These are phyloP conservation scores for Dichetophora obliterata DNA, from an alignment of 2,888 invertebrate species.

Conservation along the genomic window DNA sequence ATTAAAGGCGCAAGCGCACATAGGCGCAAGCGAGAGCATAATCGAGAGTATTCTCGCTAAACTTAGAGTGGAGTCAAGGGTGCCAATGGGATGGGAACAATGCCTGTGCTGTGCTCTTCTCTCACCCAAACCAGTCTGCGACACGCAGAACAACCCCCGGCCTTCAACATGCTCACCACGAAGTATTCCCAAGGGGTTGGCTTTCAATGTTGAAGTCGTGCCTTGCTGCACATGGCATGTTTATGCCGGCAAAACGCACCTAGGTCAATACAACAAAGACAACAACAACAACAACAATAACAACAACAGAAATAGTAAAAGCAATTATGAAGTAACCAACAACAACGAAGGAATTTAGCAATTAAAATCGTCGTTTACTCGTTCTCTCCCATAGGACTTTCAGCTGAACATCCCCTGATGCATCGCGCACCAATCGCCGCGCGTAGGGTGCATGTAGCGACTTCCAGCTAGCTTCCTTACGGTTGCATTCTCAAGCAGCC, in stretches of 20 bases:
- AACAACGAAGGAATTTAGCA: conserved; percentile 39
- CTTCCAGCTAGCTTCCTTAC: neutral
- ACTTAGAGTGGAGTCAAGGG: neutral
- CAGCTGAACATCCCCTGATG: conserved; percentile 54
- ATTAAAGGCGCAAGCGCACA: neutral
- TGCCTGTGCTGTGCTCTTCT: neutral
- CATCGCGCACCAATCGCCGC: conserved; percentile 61
- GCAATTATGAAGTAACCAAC: neutral
- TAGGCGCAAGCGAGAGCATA: neutral
- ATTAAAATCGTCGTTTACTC: conserved; percentile 37
- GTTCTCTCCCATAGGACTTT: conserved; percentile 39
- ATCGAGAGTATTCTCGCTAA: neutral
- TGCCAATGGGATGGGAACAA: conserved; percentile 2
- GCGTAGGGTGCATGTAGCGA: conserved; percentile 56
- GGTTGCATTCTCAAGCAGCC: neutral
- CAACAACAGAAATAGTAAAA: neutral
- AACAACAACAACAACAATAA: neutral
- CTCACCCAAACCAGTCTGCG: conserved; percentile 20
- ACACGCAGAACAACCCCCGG: neutral
- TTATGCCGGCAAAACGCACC: conserved; percentile 16
- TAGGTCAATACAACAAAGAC: conserved; percentile 21
- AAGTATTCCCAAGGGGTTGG: conserved; percentile 51
- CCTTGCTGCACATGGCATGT: conserved; percentile 29
- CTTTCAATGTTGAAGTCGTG: conserved; percentile 44
- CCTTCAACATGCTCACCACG: neutral